These are phyloP conservation scores for Mimachlamys varia DNA, from an alignment of 2,888 invertebrate genomes.

Conservation along the genomic window DNA sequence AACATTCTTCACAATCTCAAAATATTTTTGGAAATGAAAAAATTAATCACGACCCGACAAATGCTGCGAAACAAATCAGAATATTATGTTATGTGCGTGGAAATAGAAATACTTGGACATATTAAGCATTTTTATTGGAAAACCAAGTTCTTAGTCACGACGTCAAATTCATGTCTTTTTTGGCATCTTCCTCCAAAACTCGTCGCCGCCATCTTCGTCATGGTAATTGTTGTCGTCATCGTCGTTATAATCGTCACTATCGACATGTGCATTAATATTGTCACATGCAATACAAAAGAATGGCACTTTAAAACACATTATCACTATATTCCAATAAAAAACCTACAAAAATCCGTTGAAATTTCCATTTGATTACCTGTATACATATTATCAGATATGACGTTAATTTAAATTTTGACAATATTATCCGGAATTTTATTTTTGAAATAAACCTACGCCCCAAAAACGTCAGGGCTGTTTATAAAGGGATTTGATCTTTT, in stretches of 20 bases:
- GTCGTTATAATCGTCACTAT: constrained; percentile 41
- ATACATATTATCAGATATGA: neutral
- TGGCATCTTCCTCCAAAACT: too few relatives aligned
- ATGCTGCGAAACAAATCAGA: neutral
- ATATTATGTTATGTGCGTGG: neutral
- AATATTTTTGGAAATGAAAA: constrained; percentile 15
- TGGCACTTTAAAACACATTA: too few relatives aligned
- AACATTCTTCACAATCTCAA: constrained; percentile 28
- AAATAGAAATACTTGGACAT: constrained; percentile 25
- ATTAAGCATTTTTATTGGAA: neutral
- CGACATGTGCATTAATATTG: constrained; percentile 43
- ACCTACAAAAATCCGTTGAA: too few relatives aligned
- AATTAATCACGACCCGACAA: neutral
- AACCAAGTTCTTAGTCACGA: too few relatives aligned
- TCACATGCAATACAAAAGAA: too few relatives aligned
- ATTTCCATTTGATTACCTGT: neutral
- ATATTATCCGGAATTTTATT: neutral
- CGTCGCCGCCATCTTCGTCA: neutral
- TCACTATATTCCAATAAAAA: too few relatives aligned
- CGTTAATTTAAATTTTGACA: neutral
- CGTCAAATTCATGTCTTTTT: too few relatives aligned
- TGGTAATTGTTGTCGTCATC: constrained; percentile 42
- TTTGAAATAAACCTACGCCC: neutral
- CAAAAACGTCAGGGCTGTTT: neutral
- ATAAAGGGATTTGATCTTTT: neutral